Evolutionary conservation across 2,113 vertebrate species (phyloP).

Genomic region (Eulacestoma nigropectus): DNA sequence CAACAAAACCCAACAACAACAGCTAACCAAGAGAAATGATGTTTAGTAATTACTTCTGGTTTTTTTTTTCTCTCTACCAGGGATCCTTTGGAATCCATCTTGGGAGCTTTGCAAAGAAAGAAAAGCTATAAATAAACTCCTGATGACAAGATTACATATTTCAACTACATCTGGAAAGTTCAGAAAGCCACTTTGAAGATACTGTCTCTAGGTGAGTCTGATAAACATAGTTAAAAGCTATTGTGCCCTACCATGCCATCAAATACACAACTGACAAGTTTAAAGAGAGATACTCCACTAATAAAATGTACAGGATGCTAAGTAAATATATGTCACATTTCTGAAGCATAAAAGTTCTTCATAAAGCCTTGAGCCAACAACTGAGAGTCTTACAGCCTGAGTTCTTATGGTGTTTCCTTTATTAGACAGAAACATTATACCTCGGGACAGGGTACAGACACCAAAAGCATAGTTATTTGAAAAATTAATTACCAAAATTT

Average conservation of each 20-base stretch:
- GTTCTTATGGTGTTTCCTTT: not conserved
- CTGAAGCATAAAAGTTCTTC: not conserved
- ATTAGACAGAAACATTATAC: not conserved
- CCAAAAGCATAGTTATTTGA: not conserved
- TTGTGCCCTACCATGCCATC: not conserved
- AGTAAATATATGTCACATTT: not conserved
- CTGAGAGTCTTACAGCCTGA: not conserved
- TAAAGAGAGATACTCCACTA: not conserved
- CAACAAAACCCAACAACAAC: not conserved
- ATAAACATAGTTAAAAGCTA: not conserved
- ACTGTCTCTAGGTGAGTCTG: not conserved
- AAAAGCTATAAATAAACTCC: not conserved
- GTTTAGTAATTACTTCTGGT: not conserved
- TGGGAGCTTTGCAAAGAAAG: not conserved
- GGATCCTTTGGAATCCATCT: not conserved
- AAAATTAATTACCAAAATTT: not conserved
- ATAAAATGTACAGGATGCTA: not conserved
- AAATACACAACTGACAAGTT: not conserved
- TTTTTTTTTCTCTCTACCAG: not conserved
- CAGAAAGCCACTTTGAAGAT: not conserved
- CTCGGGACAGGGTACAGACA: not conserved
- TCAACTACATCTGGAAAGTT: not conserved
- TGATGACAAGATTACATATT: not conserved
- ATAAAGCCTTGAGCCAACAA: not conserved
- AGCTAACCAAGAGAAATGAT: not conserved